Percentiles rank a stretch among this genome's conserved stretches.
phyloP scores from a whole-genome alignment of 1,140 invertebrate genomes.

The Stenopsyche tienmushanensis region DNA sequence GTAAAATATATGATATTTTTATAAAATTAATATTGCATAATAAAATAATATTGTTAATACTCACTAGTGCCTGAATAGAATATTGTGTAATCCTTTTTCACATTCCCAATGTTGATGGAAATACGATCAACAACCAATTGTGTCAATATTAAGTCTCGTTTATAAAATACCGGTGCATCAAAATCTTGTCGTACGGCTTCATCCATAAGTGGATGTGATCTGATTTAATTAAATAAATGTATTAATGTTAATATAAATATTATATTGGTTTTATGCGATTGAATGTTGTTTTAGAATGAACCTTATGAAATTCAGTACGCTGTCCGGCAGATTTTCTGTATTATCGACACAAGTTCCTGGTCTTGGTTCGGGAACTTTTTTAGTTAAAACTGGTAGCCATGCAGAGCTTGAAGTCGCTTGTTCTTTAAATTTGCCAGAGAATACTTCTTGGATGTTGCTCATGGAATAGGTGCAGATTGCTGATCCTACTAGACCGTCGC shows the following conservation, averaged over 20 bases:
- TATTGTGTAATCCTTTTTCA: conserved; percentile 67
- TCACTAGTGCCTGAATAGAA: conserved; percentile 79
- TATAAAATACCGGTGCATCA: conserved; percentile 78
- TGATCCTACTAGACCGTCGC: conserved; percentile 82
- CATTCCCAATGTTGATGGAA: conserved; percentile 59
- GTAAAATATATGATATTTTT: background rate
- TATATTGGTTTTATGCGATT: background rate
- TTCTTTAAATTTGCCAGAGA: conserved; percentile 88
- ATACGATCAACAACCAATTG: conserved; percentile 75
- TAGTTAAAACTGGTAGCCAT: conserved; percentile 66
- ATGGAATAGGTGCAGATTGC: conserved; percentile 87
- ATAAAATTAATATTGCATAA: background rate
- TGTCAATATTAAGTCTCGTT: conserved; percentile 75
- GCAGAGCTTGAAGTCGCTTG: conserved; percentile 77
- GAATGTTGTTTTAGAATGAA: conserved; percentile 32
- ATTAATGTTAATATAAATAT: background rate
- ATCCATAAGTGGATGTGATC: conserved; percentile 87
- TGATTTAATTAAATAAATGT: conserved; percentile 31
- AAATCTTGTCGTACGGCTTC: conserved; percentile 78
- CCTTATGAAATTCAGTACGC: conserved; percentile 87
- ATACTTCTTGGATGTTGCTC: conserved; percentile 79
- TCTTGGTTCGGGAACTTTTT: conserved; percentile 76
- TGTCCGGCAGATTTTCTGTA: conserved; percentile 75
- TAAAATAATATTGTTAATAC: conserved; percentile 39
- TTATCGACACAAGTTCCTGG: conserved; percentile 84